phyloP scores from a whole-genome alignment of 2,113 vertebrate genomes.

The Bufo bufo region DNA sequence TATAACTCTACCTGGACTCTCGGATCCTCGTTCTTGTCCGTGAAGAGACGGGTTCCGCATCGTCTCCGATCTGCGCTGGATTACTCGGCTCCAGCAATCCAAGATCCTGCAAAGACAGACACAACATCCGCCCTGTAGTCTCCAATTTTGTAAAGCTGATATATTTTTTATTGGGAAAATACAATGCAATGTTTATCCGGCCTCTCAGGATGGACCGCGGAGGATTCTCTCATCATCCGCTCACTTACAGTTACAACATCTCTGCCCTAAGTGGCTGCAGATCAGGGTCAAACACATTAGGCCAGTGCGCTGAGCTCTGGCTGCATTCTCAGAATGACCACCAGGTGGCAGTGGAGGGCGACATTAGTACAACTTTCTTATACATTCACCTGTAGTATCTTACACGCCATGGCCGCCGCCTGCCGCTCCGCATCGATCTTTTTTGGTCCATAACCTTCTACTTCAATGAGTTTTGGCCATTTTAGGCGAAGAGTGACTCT shows the following conservation, averaged over 20 bases:
- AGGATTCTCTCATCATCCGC: no score
- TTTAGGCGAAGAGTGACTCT: conserved; percentile 86
- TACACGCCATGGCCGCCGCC: conserved; percentile 90
- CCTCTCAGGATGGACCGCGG: no score
- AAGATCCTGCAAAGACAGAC: conserved; percentile 76
- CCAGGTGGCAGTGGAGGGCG: background rate
- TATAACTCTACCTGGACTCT: conserved; percentile 63
- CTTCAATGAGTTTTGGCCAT: conserved; percentile 89
- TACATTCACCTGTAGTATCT: conserved; percentile 80
- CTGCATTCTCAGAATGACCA: background rate
- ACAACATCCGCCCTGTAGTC: background rate
- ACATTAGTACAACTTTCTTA: no score
- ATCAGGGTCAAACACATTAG: no score
- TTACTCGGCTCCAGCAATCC: conserved; percentile 80
- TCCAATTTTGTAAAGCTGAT: no score
- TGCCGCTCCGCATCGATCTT: conserved; percentile 86
- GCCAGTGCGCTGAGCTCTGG: background rate
- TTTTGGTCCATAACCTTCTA: conserved; percentile 85
- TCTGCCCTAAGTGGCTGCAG: no score
- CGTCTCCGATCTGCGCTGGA: no score
- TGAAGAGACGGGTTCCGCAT: background rate
- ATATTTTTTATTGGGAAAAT: no score
- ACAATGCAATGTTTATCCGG: no score
- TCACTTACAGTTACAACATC: no score
- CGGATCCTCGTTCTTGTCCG: conserved; percentile 1